Evolutionary conservation across 2,797 vertebrate genomes (phyloP), one percentile per base, ranked within the genome.

Genomic region (Neostethus bicornis): DNA sequence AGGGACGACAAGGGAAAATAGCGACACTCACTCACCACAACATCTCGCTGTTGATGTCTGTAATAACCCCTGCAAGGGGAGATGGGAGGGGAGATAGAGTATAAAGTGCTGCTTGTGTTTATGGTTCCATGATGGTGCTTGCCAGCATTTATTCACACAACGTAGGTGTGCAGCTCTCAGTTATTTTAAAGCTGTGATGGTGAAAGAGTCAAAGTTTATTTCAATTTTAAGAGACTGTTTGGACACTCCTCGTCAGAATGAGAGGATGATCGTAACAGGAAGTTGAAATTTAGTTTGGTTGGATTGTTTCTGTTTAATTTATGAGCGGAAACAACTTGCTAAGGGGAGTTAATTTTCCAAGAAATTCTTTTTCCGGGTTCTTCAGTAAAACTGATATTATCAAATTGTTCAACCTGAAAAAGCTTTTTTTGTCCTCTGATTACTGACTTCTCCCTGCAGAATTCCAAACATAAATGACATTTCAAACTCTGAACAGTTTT

Each of bases 1-100:
- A 57, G 65, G 78, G 77, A 74, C 47, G 61, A 67, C 44, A 35
- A 61, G 49, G 53, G 71, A 86, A 88, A 87, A 85, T 79, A 71
- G 87, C 85, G 86, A 79, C 84, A 71, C 83, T 87, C 83, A 69
- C 80, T 85, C 69, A 84, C 80, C 61, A 81, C 73, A 76, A 76
- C 75, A 78, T 59, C 11, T 7, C 63, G 66, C 70, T 74, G 62
- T 65, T 80, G 76, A 79, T 84, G 73, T 82, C 51, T 66, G 66
- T 51, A 62, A 68, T 75, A 66, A 77, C 77, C 46, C 46, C 50
- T 60, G 68, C 31, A 25, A 13, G 61, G 47, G 63, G 46, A 61
- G 76, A 80, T 78, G 11, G 48, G 54, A 48, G 51, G 3, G 12
- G 7, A 25, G 63, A 70, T 60, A 35, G 44, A 5, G 16, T 16